A percentile compares a stretch with the other conserved stretches of the same genome.
phyloP scores from a whole-genome alignment of 2,113 vertebrate species.

The Pelmatolapia mariae region DNA sequence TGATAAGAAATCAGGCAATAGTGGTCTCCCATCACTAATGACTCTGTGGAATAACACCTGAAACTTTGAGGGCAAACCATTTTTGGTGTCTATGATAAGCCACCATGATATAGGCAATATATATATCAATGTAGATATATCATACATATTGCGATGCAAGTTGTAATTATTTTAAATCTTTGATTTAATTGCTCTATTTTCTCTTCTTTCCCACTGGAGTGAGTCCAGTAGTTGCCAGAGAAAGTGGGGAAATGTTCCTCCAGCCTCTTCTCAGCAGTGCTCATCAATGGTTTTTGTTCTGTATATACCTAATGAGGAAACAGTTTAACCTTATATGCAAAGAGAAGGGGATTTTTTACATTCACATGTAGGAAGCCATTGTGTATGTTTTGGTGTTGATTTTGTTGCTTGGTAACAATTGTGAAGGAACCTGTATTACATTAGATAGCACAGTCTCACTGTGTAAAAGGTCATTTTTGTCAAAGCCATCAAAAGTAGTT shows the following conservation, averaged over 20 bases:
- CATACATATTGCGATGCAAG: neutral
- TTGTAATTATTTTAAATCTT: neutral
- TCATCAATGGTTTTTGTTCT: neutral
- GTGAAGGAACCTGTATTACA: neutral
- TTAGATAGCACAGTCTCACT: neutral
- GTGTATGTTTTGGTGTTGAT: neutral
- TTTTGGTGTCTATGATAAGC: neutral
- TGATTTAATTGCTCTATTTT: neutral
- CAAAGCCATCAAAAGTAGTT: neutral
- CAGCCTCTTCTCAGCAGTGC: neutral
- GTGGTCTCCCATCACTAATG: neutral
- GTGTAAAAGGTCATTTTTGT: neutral
- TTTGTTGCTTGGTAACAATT: neutral
- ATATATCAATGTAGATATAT: neutral
- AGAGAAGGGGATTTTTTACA: neutral
- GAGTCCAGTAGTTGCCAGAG: neutral
- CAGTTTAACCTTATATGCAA: neutral
- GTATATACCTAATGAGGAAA: neutral
- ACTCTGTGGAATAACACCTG: neutral
- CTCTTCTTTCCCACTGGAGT: neutral
- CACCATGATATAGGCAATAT: neutral
- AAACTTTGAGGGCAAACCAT: neutral
- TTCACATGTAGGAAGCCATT: neutral
- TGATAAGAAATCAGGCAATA: constrained; percentile 16
- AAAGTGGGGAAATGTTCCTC: neutral